phyloP scores from a whole-genome alignment of 2,888 invertebrate genomes.

The Sipha maydis region DNA sequence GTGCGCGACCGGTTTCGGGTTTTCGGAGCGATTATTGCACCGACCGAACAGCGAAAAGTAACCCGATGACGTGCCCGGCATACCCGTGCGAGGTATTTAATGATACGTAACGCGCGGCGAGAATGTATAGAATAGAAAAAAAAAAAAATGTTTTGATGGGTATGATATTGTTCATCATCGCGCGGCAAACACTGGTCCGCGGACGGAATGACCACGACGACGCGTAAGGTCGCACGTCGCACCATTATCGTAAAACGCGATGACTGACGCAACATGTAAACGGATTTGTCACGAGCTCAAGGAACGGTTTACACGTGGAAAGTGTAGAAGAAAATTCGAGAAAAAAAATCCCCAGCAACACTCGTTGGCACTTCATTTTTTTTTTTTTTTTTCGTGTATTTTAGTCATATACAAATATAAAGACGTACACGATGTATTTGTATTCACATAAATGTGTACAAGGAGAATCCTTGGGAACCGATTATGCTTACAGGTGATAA shows the following conservation, averaged over 20 bases:
- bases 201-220: too few relatives aligned
- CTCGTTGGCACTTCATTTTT: background rate
- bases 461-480: conserved; percentile 46
- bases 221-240: too few relatives aligned
- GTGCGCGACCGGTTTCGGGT: background rate
- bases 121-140: too few relatives aligned
- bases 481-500: conserved; percentile 47
- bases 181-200: background rate
- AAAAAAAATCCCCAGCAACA: background rate
- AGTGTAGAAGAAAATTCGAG: background rate
- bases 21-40: background rate
- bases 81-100: too few relatives aligned
- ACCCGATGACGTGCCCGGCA: too few relatives aligned
- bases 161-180: background rate
- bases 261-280: background rate
- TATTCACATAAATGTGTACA: background rate
- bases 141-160: too few relatives aligned
- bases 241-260: too few relatives aligned
- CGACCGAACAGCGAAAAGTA: too few relatives aligned
- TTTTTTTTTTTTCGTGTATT: background rate
- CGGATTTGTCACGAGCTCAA: background rate
- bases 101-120: too few relatives aligned
- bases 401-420: background rate
- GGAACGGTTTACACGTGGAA: background rate
- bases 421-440: background rate